Conservation (phyloP, 2,888 invertebrate genomes). For the Troilus luridus region DNA sequence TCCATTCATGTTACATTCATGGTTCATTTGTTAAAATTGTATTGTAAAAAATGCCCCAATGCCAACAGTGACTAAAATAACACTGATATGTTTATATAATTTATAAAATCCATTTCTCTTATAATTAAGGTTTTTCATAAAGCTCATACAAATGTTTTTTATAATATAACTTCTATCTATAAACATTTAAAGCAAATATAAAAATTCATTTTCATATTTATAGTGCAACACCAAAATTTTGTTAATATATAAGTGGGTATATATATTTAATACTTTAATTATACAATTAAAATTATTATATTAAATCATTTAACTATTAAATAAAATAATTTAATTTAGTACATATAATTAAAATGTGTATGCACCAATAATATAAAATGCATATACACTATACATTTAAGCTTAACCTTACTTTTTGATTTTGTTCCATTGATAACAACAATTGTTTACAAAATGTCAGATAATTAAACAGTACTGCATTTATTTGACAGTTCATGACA, state of each 20-base stretch:
- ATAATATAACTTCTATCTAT: not conserved
- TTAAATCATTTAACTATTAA: not conserved
- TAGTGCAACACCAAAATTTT: slow-evolving; percentile 6
- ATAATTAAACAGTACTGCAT: not conserved
- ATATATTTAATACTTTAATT: not conserved
- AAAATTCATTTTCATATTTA: slow-evolving; percentile 28
- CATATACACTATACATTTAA: slow-evolving; percentile 2
- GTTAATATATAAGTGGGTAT: not conserved
- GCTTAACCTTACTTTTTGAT: not conserved
- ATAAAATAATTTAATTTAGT: too few relatives aligned
- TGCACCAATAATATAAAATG: too few relatives aligned
- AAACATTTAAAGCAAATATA: slow-evolving; percentile 43
- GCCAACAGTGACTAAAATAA: slow-evolving; percentile 40
- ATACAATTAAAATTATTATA: not conserved
- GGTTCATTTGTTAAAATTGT: slow-evolving; percentile 38
- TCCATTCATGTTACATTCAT: slow-evolving; percentile 55
- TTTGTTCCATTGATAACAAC: not conserved
- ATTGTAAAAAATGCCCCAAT: not conserved
- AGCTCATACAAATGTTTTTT: slow-evolving; percentile 5
- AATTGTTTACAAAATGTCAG: not conserved
- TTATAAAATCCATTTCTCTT: slow-evolving; percentile 25
- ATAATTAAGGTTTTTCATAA: not conserved
- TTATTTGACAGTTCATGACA: not conserved
- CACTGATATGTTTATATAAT: slow-evolving; percentile 31
- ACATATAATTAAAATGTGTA: too few relatives aligned